Evolutionary conservation across 2,113 vertebrate genomes (phyloP), one percentile per base, ranked within the genome.

Genomic region (Ranitomeya variabilis): DNA sequence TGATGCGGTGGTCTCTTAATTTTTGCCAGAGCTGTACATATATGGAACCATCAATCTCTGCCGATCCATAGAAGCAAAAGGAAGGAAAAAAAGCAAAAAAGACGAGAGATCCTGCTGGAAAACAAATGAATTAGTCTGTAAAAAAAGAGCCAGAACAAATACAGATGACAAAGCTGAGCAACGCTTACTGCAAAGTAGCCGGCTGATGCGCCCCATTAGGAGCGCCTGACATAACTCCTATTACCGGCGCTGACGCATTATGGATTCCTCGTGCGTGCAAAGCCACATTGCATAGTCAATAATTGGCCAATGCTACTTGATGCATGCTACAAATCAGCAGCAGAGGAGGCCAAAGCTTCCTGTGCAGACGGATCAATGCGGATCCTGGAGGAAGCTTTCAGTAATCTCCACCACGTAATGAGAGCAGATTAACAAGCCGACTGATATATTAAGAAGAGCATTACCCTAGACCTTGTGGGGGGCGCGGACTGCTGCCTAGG

Each of bases 91-190:
- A 54, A 12, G 7, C 4, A 52, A 52, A 12, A 15, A 23, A 83
- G 51, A 37, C 26, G 15, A 23, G 16, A 57, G 55, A 7, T 10
- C 60, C 26, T 31, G 79, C 55, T 76, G 18, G n/a, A 87, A 8
- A 83, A 67, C 23, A 80, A 77, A 80, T 71, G 86, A 66, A 69
- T 83, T 83, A 31, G 62, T 83, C 31, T 16, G 6, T 13, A 19
- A 45, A 74, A 73, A 71, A 31, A 23, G 6, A 74, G 52, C 31
- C 54, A 45, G 23, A 77, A 74, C 21, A 76, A 82, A 89, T 89
- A 54, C 90, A 92, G 85, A 92, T 92, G 90, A 90, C 69, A 92
- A 91, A 77, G 86, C 37, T 91, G 85, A 91, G 83, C 90, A 92
- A 91, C 83, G 91, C 91, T 93, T 91, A 91, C 88, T 91, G 64